Percentiles rank a stretch among this genome's conserved stretches.
These are phyloP conservation scores for Agrochola litura DNA, from an alignment of 2,888 invertebrate genomes.

Conservation along the genomic window DNA sequence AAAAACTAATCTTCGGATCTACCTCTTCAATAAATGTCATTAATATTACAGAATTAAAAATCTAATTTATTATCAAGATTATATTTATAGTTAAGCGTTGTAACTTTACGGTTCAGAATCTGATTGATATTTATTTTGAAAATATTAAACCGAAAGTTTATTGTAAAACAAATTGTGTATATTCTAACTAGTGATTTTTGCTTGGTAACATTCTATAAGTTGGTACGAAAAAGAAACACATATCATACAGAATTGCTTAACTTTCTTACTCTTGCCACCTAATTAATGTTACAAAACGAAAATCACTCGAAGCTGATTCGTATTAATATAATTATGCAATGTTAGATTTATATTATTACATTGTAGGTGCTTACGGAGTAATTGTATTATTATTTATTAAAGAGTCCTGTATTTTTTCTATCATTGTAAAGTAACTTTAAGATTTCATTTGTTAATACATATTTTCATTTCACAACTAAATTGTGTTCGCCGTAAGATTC, in stretches of 20 bases:
- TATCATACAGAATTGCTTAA: conserved; percentile 14
- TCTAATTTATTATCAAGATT: conserved; percentile 59
- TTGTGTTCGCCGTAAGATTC: conserved; percentile 15
- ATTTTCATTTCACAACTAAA: background rate
- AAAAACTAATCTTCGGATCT: conserved; percentile 72
- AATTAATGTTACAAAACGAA: conserved; percentile 8
- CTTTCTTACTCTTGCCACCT: background rate
- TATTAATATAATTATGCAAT: conserved; percentile 55
- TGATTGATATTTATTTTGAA: conserved; percentile 46
- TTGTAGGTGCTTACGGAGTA: conserved; percentile 65
- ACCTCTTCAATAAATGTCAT: conserved; percentile 80
- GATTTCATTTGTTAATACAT: background rate
- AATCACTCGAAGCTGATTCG: conserved; percentile 11
- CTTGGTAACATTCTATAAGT: background rate
- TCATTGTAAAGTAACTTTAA: conserved; percentile 40
- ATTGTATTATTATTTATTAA: conserved; percentile 55
- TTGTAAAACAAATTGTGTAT: conserved; percentile 34
- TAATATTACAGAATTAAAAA: conserved; percentile 65
- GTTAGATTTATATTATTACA: conserved; percentile 56
- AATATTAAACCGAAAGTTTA: conserved; percentile 6
- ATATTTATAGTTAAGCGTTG: conserved; percentile 69
- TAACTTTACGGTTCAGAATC: conserved; percentile 53
- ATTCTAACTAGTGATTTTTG: conserved; percentile 16
- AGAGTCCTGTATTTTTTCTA: conserved; percentile 70
- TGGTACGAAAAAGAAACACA: conserved; percentile 5